Evolutionary conservation across 1,140 invertebrate species (phyloP).

Genomic region (Drosophila nigromelanica): DNA sequence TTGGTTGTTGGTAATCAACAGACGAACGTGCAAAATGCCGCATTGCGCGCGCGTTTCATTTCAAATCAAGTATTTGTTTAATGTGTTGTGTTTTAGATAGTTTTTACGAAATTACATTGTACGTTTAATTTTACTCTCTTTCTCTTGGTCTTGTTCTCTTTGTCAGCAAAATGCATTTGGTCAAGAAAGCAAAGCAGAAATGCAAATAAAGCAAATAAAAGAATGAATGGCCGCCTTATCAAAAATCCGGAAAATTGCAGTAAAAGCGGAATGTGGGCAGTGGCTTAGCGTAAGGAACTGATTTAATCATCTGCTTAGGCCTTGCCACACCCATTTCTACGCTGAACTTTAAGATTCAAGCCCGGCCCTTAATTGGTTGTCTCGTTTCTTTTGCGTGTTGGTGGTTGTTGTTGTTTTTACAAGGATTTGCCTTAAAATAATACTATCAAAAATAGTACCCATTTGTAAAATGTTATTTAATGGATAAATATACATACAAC

Average conservation of each 20-base stretch:
- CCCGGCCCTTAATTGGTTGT: conserved; percentile 6
- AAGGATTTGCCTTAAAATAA: conserved; percentile 80
- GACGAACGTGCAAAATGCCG: conserved; percentile 68
- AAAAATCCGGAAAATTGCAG: conserved; percentile 8
- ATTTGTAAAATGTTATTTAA: conserved; percentile 73
- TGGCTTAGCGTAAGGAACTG: conserved; percentile 8
- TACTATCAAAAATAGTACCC: conserved; percentile 82
- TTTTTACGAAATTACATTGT: conserved; percentile 39
- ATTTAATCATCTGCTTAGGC: conserved; percentile 11
- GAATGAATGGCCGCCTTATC: conserved; percentile 70
- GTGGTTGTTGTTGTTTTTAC: conserved; percentile 73
- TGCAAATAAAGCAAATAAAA: conserved; percentile 80
- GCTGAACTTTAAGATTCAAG: conserved; percentile 25
- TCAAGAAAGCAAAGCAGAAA: conserved; percentile 76
- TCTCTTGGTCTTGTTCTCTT: conserved; percentile 17
- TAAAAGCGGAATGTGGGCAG: conserved; percentile 2
- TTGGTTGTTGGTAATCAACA: conserved; percentile 45
- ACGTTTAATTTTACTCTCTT: conserved; percentile 30
- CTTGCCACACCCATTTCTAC: conserved; percentile 8
- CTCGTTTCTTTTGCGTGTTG: conserved; percentile 34
- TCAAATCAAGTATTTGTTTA: conserved; percentile 52
- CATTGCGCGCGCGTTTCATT: conserved; percentile 55
- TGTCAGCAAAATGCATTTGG: conserved; percentile 58
- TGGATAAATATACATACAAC: conserved; percentile 77
- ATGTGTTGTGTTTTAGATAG: conserved; percentile 30